A percentile compares a stretch with the other conserved stretches of the same genome.
phyloP scores from a whole-genome alignment of 2,113 vertebrate species.

The Tor tambroides region DNA sequence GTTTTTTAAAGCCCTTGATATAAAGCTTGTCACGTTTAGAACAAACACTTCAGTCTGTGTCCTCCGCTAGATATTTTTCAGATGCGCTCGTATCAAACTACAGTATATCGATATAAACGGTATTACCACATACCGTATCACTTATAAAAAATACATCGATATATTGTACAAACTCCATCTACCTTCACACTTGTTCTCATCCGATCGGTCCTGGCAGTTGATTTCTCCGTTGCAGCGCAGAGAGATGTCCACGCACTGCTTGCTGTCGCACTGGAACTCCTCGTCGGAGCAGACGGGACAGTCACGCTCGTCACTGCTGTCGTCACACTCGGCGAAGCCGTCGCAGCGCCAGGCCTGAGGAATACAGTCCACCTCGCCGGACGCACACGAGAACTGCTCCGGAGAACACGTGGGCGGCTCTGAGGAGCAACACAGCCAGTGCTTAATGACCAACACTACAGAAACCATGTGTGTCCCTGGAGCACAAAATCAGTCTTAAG shows the following conservation, averaged over 20 bases:
- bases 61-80: no score
- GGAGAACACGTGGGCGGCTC: conserved; percentile 97
- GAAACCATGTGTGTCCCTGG: no score
- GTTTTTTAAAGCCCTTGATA: no score
- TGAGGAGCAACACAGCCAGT: conserved; percentile 63
- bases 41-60: no score
- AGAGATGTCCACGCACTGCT: conserved; percentile 86
- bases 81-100: no score
- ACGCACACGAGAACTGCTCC: conserved; percentile 93
- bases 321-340: conserved; percentile 91
- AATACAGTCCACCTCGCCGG: conserved; percentile 97
- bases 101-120: no score
- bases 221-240: conserved; percentile 90
- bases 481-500: no score
- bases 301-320: conserved; percentile 92
- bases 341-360: conserved; percentile 95
- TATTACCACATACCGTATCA: no score
- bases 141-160: no score
- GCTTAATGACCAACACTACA: no score
- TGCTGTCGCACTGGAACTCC: conserved; percentile 95
- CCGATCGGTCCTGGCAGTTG: conserved; percentile 94
- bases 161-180: no score
- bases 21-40: no score
- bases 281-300: conserved; percentile 90
- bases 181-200: conserved; percentile 89